These are phyloP conservation scores for Alethe diademata DNA, from an alignment of 2,113 vertebrate genomes.

Conservation along the genomic window DNA sequence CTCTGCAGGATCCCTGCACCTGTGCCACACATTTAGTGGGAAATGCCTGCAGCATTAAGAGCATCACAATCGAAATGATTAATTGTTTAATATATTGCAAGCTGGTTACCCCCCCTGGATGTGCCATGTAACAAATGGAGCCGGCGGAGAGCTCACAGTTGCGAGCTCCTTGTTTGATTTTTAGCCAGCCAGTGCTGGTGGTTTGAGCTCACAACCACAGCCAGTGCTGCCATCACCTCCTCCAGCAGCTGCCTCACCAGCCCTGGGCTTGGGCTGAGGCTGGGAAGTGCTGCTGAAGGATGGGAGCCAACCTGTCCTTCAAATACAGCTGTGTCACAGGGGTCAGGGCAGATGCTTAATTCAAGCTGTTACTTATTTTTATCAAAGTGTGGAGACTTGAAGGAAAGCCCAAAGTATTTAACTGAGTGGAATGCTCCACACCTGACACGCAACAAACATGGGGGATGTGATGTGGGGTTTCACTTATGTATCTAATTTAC, in stretches of 20 bases:
- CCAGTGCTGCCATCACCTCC: background rate
- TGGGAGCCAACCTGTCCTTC: background rate
- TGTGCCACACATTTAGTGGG: background rate
- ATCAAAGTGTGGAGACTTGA: background rate
- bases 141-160: background rate
- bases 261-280: background rate
- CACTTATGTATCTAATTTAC: background rate
- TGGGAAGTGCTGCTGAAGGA: background rate
- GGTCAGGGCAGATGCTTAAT: background rate
- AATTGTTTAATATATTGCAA: slow-evolving; percentile 47
- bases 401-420: background rate
- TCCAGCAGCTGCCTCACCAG: background rate
- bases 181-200: background rate
- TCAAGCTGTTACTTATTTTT: background rate
- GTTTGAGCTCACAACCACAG: background rate
- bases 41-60: slow-evolving; percentile 5
- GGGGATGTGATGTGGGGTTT: background rate
- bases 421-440: background rate
- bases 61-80: background rate
- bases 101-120: slow-evolving; percentile 16
- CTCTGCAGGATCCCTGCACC: background rate
- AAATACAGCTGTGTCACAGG: background rate
- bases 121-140: slow-evolving; percentile 25
- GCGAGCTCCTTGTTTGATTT: slow-evolving; percentile 6
- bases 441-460: fast-evolving